Conservation (phyloP, 2,797 vertebrate species). For the Fistularia tabacaria region DNA sequence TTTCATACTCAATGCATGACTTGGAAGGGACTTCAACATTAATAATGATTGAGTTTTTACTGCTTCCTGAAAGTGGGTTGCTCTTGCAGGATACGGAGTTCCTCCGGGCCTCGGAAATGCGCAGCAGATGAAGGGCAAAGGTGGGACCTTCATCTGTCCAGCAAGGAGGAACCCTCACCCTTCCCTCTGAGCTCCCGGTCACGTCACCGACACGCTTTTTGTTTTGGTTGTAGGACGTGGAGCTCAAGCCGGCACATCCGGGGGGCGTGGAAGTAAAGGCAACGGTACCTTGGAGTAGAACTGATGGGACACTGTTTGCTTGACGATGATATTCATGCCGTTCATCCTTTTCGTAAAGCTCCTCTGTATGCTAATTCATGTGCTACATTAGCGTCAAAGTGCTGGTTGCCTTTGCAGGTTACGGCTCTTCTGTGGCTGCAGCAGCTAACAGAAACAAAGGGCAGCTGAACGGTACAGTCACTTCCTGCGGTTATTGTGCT, state of each 20-base stretch:
- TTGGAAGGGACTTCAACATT: too few relatives aligned
- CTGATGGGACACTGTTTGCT: too few relatives aligned
- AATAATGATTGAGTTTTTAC: too few relatives aligned
- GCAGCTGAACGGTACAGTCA: slow-evolving; percentile 11
- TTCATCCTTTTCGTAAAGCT: not conserved
- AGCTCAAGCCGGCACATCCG: slow-evolving; percentile 29
- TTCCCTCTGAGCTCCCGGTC: too few relatives aligned
- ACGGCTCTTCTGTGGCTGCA: slow-evolving; percentile 14
- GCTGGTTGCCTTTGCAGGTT: slow-evolving; percentile 12
- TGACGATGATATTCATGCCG: not conserved
- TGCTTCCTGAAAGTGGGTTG: not conserved
- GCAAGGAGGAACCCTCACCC: too few relatives aligned
- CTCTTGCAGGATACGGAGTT: slow-evolving; percentile 41
- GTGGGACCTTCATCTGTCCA: slow-evolving; percentile 5
- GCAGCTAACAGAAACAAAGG: slow-evolving; percentile 24
- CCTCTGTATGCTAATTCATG: not conserved
- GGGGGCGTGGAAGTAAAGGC: slow-evolving; percentile 47
- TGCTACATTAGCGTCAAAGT: too few relatives aligned
- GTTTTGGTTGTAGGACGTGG: slow-evolving; percentile 33
- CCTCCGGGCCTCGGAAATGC: slow-evolving; percentile 23
- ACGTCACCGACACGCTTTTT: not conserved
- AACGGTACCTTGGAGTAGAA: slow-evolving; percentile 23
- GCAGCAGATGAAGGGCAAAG: slow-evolving; percentile 47
- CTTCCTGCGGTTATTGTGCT: not conserved
- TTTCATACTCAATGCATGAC: too few relatives aligned